A percentile compares a stretch with the other conserved stretches of the same genome.
These are phyloP conservation scores for Aelia acuminata DNA, from an alignment of 2,888 invertebrate species.

Conservation along the genomic window DNA sequence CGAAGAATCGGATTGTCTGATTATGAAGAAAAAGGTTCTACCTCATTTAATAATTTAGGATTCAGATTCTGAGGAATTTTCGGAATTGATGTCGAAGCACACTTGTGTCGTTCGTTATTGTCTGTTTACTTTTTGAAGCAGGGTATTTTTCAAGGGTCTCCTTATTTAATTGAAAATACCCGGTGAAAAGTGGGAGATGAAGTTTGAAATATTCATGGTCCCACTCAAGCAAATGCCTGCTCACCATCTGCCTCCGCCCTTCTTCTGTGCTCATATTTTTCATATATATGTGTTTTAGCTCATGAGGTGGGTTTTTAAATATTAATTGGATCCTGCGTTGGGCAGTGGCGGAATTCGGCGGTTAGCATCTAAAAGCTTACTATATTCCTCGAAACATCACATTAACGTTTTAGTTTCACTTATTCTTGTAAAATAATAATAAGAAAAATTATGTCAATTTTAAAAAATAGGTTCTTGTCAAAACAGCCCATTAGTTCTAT, in stretches of 20 bases:
- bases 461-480: no score
- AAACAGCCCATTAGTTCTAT: no score
- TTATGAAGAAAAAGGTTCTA: not conserved
- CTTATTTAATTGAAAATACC: constrained; percentile 13
- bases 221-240: constrained; percentile 11
- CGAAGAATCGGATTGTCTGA: not conserved
- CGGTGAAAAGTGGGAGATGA: constrained; percentile 1
- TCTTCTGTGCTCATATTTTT: not conserved
- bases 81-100: not conserved
- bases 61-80: not conserved
- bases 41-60: no score
- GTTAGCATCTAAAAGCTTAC: not conserved
- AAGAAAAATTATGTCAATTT: no score
- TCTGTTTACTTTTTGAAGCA: not conserved
- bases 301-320: not conserved
- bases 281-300: not conserved
- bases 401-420: no score
- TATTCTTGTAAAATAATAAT: no score
- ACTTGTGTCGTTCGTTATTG: not conserved
- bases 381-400: no score
- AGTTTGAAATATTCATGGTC: not conserved
- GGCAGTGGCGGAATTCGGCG: not conserved
- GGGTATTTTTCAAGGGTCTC: not conserved
- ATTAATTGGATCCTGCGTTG: not conserved
- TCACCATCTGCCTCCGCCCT: not conserved